Base-by-base conservation (phyloP, 2,113 vertebrate species). In the Cyphomyrus plagiostoma region DNA sequence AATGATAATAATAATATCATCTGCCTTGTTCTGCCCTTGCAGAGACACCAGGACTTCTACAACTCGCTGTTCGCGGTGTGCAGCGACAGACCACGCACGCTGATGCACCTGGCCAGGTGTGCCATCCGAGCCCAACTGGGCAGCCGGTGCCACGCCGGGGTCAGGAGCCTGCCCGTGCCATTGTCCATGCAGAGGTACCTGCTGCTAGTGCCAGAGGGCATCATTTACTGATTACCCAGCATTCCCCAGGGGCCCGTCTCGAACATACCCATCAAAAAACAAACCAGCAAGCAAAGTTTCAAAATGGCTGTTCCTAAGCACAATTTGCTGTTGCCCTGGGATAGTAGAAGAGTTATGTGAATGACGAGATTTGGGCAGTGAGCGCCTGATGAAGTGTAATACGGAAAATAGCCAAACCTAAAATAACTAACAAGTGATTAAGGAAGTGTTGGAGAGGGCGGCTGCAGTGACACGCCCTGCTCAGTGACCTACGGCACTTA, bases 51-150 rank as follows among this genome's bases (percentile, higher is more conserved):
- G 92, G 94, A 94, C 86, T 99, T 99, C 94, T 99, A 99, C 26
- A 95, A 98, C 88, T 98, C 98, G 1, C 52, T 99, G 92, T 99
- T 99, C 90, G 93, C 93, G 0, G 95, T 97, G 87, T 99, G 98
- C 95, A 92, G 93, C 88, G 96, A 97, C 90, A 94, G 94, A 0
- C 98, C 98, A 2, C 96, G 98, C 90, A 96, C 96, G 1, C 96
- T 99, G 92, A 96, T 97, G 91, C 98, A 99, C 92, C 93, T 99
- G 77, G 92, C 96, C 89, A 95, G 98, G 91, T 99, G 98, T 89
- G 94, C 96, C 53, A 94, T 99, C 93, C 96, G 98, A 50, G 93
- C 83, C 0, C 30, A 83, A 0, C 2, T 99, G 91, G 91, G 89
- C 3, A 90, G 90, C 83, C 94, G 93, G 90, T 98, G 97, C 90